Percentiles rank a stretch among this genome's conserved stretches.
Conservation (phyloP, 2,797 vertebrate species). For the Lepidocolaptes lacrymiger region DNA sequence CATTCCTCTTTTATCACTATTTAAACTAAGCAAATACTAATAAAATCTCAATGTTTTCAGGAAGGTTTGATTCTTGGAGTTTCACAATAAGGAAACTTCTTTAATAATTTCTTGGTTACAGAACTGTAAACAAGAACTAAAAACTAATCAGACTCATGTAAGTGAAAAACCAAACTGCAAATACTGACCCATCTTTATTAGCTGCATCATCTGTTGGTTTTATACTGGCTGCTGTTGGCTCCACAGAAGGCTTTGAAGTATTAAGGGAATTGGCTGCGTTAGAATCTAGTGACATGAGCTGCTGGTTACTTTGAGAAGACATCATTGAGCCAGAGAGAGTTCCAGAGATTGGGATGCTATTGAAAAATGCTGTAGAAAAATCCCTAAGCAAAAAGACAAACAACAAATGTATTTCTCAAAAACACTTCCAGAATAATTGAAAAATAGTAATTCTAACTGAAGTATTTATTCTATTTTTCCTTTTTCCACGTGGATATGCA, state of each 20-base stretch:
- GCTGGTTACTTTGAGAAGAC: slow-evolving; percentile 89
- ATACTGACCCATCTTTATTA: slow-evolving; percentile 88
- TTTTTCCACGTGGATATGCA: not conserved
- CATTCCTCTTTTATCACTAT: not conserved
- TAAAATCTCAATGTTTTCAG: not conserved
- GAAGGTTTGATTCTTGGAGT: not conserved
- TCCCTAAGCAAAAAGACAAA: slow-evolving; percentile 81
- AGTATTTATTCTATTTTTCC: not conserved
- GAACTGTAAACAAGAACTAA: not conserved
- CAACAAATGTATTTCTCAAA: not conserved
- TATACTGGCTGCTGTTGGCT: slow-evolving; percentile 80
- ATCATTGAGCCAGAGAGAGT: slow-evolving; percentile 90
- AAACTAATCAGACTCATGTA: not conserved
- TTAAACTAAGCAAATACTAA: not conserved
- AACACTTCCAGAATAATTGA: not conserved
- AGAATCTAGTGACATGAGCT: slow-evolving; percentile 89
- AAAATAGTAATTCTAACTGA: not conserved
- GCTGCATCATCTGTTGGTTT: slow-evolving; percentile 84
- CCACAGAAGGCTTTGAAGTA: slow-evolving; percentile 80
- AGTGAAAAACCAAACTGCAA: not conserved
- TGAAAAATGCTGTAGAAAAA: slow-evolving; percentile 97
- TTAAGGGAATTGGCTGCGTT: slow-evolving; percentile 85
- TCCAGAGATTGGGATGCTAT: slow-evolving; percentile 92
- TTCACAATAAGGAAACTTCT: not conserved
- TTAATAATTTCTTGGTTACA: not conserved